These are phyloP conservation scores for Colletes latitarsis DNA, from an alignment of 1,140 invertebrate species.

Conservation along the genomic window DNA sequence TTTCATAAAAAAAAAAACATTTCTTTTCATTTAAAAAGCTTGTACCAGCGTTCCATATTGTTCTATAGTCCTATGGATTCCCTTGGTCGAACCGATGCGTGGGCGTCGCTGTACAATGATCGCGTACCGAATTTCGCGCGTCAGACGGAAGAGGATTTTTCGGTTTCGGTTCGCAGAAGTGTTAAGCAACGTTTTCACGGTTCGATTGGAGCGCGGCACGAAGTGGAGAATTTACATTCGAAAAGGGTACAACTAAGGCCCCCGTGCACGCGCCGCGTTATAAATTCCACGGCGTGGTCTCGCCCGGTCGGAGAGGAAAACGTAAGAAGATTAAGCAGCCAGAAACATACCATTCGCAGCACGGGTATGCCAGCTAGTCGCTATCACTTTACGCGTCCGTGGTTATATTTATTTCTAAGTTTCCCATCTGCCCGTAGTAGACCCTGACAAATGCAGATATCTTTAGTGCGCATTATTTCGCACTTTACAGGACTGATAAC, in stretches of 20 bases:
- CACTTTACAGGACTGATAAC: constrained; percentile 48
- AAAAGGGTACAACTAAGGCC: neutral
- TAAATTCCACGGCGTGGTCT: constrained; percentile 3
- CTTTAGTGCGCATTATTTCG: constrained; percentile 54
- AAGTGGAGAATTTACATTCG: constrained; percentile 20
- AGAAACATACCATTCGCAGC: neutral
- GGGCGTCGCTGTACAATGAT: too few relatives aligned
- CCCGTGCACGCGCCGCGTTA: neutral
- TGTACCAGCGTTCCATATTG: too few relatives aligned
- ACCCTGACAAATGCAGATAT: constrained; percentile 49
- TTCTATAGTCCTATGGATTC: too few relatives aligned
- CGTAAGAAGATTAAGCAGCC: neutral
- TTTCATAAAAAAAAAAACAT: too few relatives aligned
- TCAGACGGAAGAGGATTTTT: neutral
- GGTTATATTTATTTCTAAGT: constrained; percentile 46
- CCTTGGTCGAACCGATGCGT: too few relatives aligned
- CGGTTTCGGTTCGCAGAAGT: neutral
- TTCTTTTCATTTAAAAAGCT: too few relatives aligned
- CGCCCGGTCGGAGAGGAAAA: neutral
- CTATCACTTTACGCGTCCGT: constrained; percentile 9
- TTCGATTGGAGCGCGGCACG: constrained; percentile 14
- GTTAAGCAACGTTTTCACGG: constrained; percentile 16
- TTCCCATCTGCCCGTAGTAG: constrained; percentile 31
- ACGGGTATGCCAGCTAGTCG: constrained; percentile 11
- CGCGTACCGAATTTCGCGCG: neutral